These are phyloP conservation scores for Campylorhamphus procurvoides DNA, from an alignment of 2,113 vertebrate genomes.

Conservation along the genomic window DNA sequence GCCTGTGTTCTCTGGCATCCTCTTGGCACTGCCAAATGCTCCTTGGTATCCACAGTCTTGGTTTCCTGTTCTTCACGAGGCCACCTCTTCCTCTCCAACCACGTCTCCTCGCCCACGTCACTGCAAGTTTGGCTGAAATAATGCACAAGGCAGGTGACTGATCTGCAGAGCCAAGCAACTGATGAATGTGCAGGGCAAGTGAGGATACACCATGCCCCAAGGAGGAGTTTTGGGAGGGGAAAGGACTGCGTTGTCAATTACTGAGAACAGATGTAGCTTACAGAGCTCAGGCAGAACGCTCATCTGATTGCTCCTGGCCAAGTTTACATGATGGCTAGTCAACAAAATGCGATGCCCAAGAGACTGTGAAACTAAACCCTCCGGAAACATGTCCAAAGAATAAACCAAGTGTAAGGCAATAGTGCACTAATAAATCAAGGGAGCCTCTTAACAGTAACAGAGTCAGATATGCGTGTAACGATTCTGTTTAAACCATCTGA, in stretches of 20 bases:
- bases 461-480: neutral
- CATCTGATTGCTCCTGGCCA: conserved; percentile 44
- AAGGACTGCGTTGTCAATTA: conserved; percentile 16
- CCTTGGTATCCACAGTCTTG: neutral
- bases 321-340: conserved; percentile 50
- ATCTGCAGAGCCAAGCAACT: neutral
- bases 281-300: neutral
- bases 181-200: conserved; percentile 16
- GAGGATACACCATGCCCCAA: neutral
- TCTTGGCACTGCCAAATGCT: neutral
- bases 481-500: conserved; percentile 31
- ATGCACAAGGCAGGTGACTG: neutral
- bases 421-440: conserved; percentile 31
- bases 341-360: conserved; percentile 35
- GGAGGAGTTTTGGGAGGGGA: neutral
- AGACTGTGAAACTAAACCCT: conserved; percentile 59
- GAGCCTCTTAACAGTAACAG: neutral
- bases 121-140: neutral
- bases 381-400: conserved; percentile 51
- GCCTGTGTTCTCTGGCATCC: neutral
- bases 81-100: neutral
- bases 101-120: neutral
- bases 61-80: fast-evolving
- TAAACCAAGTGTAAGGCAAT: conserved; percentile 30
- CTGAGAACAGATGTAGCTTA: conserved; percentile 41